Evolutionary conservation across 2,797 vertebrate genomes (phyloP).

Genomic region (Falco novaeseelandiae): DNA sequence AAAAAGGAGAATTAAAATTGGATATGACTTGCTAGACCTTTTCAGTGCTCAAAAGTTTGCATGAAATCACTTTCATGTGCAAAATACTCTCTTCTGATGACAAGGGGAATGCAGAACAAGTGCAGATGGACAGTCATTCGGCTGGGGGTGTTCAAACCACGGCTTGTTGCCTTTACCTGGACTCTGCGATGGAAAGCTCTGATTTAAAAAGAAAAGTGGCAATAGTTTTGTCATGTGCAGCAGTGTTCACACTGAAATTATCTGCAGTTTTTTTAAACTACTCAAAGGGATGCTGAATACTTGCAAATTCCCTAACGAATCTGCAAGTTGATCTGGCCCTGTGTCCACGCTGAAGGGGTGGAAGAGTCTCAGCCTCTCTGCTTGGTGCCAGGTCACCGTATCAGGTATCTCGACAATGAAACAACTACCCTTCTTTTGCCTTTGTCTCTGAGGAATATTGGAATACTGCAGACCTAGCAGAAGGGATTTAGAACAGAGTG

Average conservation of each 20-base stretch:
- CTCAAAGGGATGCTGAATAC: neutral
- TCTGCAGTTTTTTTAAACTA: neutral
- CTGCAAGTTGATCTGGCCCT: neutral
- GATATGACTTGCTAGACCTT: neutral
- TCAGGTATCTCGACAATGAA: neutral
- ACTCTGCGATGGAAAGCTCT: neutral
- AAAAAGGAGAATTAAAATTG: neutral
- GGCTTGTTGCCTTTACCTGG: neutral
- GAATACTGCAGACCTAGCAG: neutral
- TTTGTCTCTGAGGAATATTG: neutral
- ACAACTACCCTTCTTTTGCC: neutral
- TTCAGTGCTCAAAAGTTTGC: neutral
- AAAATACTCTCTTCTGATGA: neutral
- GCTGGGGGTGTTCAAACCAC: neutral
- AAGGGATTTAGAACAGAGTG: neutral
- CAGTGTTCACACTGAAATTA: neutral
- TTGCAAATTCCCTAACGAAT: neutral
- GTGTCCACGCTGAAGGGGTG: neutral
- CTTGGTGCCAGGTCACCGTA: neutral
- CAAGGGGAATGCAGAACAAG: fast-evolving
- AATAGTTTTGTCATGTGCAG: neutral
- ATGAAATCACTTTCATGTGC: neutral
- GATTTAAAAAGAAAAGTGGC: neutral
- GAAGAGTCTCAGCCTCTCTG: neutral
- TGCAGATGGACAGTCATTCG: neutral